phyloP scores from a whole-genome alignment of 1,140 invertebrate species.

The Dufourea novaeangliae region DNA sequence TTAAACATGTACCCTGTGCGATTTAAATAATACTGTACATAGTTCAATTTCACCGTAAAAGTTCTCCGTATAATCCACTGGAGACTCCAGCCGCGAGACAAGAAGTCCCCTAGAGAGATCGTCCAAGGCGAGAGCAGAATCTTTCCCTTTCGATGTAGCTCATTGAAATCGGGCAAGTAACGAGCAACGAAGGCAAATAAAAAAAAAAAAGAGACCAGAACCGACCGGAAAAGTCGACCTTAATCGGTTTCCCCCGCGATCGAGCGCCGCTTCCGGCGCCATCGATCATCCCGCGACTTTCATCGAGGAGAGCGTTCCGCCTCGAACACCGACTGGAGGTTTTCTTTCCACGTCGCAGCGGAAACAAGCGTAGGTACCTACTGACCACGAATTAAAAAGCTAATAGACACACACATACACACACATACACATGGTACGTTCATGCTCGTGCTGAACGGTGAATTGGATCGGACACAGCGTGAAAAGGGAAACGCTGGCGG shows the following conservation, averaged over 20 bases:
- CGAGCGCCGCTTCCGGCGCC: conserved; percentile 28
- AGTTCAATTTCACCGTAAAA: too few relatives aligned
- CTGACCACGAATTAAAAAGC: conserved; percentile 33
- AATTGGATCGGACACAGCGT: conserved; percentile 24
- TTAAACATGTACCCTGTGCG: too few relatives aligned
- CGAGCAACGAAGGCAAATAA: not conserved
- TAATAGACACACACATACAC: not conserved
- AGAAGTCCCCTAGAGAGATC: too few relatives aligned
- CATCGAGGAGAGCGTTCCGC: not conserved
- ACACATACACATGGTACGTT: not conserved
- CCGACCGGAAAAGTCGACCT: conserved; percentile 27
- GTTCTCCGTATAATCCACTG: too few relatives aligned
- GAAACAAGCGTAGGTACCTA: conserved; percentile 26
- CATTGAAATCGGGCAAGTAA: not conserved
- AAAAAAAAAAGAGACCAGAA: not conserved
- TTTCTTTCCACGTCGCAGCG: not conserved
- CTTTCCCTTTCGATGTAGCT: not conserved
- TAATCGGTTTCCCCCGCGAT: conserved; percentile 33
- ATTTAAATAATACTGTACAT: too few relatives aligned
- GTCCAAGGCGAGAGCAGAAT: not conserved
- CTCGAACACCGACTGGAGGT: not conserved
- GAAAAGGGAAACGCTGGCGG: conserved; percentile 33
- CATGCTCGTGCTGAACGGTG: not conserved
- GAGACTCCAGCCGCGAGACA: too few relatives aligned
- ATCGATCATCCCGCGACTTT: conserved; percentile 37